Evolutionary conservation across 2,113 vertebrate genomes (phyloP).

Genomic region (Anthoscopus minutus): DNA sequence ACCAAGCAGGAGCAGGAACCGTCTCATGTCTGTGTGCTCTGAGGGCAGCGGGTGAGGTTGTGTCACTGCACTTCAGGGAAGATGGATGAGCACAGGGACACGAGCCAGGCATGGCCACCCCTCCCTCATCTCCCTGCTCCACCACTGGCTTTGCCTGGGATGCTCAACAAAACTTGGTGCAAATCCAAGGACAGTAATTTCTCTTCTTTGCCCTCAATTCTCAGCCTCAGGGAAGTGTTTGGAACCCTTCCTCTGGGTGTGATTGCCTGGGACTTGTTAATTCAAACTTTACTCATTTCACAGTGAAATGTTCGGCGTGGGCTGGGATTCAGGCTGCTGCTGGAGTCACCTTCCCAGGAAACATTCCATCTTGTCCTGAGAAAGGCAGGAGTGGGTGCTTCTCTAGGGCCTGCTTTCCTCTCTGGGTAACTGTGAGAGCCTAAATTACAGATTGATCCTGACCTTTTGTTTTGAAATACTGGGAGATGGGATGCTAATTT

Average conservation of each 20-base stretch:
- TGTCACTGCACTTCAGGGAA: background rate
- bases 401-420: background rate
- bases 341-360: background rate
- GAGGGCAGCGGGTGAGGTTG: background rate
- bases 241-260: background rate
- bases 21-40: background rate
- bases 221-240: background rate
- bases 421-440: background rate
- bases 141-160: background rate
- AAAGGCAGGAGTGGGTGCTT: background rate
- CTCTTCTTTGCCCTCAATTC: background rate
- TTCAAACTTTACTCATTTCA: background rate
- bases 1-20: background rate
- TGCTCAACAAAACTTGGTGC: background rate
- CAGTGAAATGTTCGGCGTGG: background rate
- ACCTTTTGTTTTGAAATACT: background rate
- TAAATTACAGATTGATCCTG: background rate
- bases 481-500: background rate
- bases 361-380: background rate
- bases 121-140: background rate
- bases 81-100: background rate
- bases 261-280: background rate
- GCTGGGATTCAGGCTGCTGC: background rate
- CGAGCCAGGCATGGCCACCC: rapidly evolving
- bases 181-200: background rate